Evolutionary conservation across 2,797 vertebrate species (phyloP), one percentile per base, ranked within the genome.

Genomic region (Zalophus californianus): DNA sequence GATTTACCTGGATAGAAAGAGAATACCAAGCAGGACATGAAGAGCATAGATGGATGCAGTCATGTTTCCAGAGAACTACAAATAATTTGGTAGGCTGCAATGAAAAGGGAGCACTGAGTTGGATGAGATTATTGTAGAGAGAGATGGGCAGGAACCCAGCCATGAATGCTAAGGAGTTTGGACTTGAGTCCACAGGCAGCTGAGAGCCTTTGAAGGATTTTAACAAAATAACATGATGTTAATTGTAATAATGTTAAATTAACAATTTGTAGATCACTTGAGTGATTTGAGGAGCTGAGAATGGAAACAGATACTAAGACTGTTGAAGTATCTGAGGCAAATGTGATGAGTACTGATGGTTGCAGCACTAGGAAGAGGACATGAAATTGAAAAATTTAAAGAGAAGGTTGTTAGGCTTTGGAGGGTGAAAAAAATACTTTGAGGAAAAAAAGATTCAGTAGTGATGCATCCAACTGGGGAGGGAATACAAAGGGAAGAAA

Each of bases 1-100:
- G 72, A 75, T 21, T 91, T 94, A 56, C 15, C 54, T 10, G 56
- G n/a, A 21, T 88, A 75, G 70, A 90, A 77, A 50, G 35, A 21
- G 94, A 32, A 79, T 86, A 41, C 62, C 79, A 90, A 73, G 48
- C 68, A 86, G 72, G 91, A 90, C 7, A 5, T 86, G 27, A 92
- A 52, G 60, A 35, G 4, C 21, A 13, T 32, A 62, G 72, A 80
- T 44, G 16, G 41, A 8, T 29, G 16, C 72, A 92, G 68, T 41
- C 60, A 8, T 64, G 35, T 94, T 95, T 80, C 25, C 41, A 72
- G 75, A 58, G n/a, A 93, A 32, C 73, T 91, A 62, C 29, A 88
- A 18, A 68, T 62, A 72, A 52, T 75, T 68, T 29, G 14, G 32
- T 90, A 44, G 14, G 41, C 44, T 72, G n/a, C 54, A 62, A 9